A percentile compares a stretch with the other conserved stretches of the same genome.
Conservation (phyloP, 2,113 vertebrate genomes). For the Nettapus auritus region DNA sequence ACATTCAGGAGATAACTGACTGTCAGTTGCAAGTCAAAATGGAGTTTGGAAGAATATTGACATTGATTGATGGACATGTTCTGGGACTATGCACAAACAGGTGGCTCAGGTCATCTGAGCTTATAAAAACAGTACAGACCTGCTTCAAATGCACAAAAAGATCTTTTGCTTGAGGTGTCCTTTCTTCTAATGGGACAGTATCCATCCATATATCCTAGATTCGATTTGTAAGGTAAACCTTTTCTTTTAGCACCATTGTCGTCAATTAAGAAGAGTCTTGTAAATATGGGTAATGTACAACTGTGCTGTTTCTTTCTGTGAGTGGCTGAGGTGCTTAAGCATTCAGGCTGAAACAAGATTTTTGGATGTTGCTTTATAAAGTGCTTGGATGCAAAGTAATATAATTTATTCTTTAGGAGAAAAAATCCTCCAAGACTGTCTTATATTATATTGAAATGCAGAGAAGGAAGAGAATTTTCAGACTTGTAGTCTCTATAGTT, state of each 20-base stretch:
- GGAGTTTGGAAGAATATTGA: conserved; percentile 58
- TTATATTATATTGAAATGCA: neutral
- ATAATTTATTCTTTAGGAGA: neutral
- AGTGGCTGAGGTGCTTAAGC: conserved; percentile 12
- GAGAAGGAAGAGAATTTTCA: neutral
- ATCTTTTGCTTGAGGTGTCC: conserved; percentile 23
- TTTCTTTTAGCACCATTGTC: conserved; percentile 47
- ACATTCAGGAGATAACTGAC: conserved; percentile 56
- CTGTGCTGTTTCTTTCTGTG: conserved; percentile 2
- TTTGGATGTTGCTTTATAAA: neutral
- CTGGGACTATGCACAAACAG: conserved; percentile 29
- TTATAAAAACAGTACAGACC: conserved; percentile 12
- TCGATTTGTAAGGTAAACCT: conserved; percentile 77
- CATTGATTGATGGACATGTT: conserved; percentile 71
- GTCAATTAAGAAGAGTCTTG: conserved; percentile 35
- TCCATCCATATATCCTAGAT: conserved; percentile 44
- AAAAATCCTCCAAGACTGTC: neutral
- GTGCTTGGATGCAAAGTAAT: neutral
- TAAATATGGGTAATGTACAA: conserved; percentile 28
- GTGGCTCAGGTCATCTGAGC: conserved; percentile 54
- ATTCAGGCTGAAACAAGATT: conserved; percentile 39
- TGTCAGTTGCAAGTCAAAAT: conserved; percentile 64
- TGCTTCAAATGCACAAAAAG: neutral
- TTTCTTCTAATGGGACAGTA: conserved; percentile 44
- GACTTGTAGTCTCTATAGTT: neutral